Evolutionary conservation across 2,797 vertebrate genomes (phyloP).

Genomic region (Carapus acus): DNA sequence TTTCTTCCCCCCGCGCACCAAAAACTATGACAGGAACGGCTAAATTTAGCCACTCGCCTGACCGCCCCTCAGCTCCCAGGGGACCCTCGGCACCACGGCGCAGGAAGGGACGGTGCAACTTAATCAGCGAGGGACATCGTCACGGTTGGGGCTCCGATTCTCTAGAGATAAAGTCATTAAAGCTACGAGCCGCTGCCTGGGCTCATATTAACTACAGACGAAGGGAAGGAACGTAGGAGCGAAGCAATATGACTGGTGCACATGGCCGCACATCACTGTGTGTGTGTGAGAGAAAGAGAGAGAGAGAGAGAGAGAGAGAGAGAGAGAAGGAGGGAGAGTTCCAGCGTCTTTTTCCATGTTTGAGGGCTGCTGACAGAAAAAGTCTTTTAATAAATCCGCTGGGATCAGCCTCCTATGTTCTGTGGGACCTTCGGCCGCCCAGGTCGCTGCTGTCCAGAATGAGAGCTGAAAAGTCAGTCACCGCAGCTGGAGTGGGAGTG

Average conservation of each 20-base stretch:
- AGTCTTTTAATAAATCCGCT: background rate
- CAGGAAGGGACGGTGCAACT: conserved; percentile 11
- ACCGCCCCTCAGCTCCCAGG: conserved; percentile 33
- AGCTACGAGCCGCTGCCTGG: background rate
- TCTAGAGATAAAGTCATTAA: conserved; percentile 7
- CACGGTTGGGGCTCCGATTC: background rate
- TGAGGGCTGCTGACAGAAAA: conserved; percentile 1
- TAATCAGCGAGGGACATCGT: conserved; percentile 5
- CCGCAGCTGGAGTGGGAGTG: too few relatives aligned
- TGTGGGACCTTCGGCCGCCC: background rate
- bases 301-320: too few relatives aligned
- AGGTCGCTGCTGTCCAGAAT: conserved; percentile 8
- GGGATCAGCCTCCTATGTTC: too few relatives aligned
- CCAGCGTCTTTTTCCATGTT: background rate
- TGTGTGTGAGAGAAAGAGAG: too few relatives aligned
- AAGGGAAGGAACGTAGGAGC: background rate
- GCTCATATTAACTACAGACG: conserved; percentile 3
- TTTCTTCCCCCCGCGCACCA: background rate
- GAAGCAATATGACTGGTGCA: too few relatives aligned
- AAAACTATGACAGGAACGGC: conserved; percentile 24
- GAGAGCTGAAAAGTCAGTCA: too few relatives aligned
- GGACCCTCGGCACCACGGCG: background rate
- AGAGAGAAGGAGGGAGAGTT: background rate
- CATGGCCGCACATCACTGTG: too few relatives aligned
- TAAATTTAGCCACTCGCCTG: conserved; percentile 40